phyloP scores from a whole-genome alignment of 1,140 invertebrate species.

The Apis laboriosa region DNA sequence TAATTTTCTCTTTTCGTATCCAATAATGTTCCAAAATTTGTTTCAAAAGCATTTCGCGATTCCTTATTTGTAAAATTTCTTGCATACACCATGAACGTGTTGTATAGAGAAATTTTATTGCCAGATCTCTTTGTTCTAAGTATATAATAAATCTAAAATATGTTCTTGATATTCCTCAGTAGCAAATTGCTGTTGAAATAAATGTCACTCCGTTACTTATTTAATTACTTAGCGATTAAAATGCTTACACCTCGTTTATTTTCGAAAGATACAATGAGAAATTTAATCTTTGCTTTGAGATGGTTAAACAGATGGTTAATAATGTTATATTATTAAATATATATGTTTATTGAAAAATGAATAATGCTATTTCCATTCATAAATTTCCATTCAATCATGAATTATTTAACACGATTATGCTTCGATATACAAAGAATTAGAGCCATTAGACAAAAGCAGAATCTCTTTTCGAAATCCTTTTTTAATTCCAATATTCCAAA shows the following conservation, averaged over 20 bases:
- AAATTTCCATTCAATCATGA: not conserved
- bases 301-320: not conserved
- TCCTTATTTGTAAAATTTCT: too few species aligned
- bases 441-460: too few species aligned
- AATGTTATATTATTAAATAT: too few species aligned
- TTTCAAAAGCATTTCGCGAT: too few species aligned
- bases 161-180: not conserved
- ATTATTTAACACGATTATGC: not conserved
- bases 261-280: not conserved
- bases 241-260: not conserved
- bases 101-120: not conserved
- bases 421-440: too few species aligned
- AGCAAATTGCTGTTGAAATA: not conserved
- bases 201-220: not conserved
- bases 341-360: not conserved
- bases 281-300: not conserved
- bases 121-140: slow-evolving; percentile 16
- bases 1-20: too few species aligned
- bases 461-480: too few species aligned
- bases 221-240: not conserved
- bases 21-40: too few species aligned
- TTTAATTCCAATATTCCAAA: too few species aligned
- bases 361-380: not conserved
- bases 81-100: too few species aligned
- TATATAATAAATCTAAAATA: slow-evolving; percentile 16